These are phyloP conservation scores for Mugil cephalus DNA, from an alignment of 2,113 vertebrate genomes.

Conservation along the genomic window DNA sequence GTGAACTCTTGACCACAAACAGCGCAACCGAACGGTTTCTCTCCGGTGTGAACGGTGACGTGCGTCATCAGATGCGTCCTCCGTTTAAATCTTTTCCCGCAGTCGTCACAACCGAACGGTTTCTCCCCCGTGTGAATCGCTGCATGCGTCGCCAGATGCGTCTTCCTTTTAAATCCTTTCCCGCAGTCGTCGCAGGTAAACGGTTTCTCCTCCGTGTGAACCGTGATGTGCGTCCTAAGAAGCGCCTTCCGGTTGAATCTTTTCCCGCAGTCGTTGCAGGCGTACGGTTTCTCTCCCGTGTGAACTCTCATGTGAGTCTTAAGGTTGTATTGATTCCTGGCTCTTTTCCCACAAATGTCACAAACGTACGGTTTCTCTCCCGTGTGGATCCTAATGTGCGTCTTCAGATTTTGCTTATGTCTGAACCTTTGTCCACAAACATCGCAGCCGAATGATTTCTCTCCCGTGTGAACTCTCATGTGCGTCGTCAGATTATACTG, in stretches of 20 bases:
- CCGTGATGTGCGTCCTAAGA: slow-evolving; percentile 33
- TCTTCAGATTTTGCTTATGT: neutral
- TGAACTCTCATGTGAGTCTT: slow-evolving; percentile 49
- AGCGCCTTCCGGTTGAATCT: slow-evolving; percentile 40
- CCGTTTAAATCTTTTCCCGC: slow-evolving; percentile 34
- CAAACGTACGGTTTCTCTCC: neutral
- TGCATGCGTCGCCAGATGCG: slow-evolving; percentile 36
- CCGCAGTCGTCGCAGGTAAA: slow-evolving; percentile 29
- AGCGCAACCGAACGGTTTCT: slow-evolving; percentile 16
- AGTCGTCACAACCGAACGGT: slow-evolving; percentile 34
- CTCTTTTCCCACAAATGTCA: slow-evolving; percentile 44
- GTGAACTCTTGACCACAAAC: slow-evolving; percentile 44
- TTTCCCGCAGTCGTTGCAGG: slow-evolving; percentile 13
- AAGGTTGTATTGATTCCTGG: slow-evolving; percentile 44
- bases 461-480: slow-evolving; percentile 15
- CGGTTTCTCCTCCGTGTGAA: slow-evolving; percentile 41
- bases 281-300: slow-evolving; percentile 6
- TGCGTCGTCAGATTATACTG: neutral
- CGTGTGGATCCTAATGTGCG: neutral
- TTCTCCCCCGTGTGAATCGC: slow-evolving; percentile 33
- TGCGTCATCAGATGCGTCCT: slow-evolving; percentile 43
- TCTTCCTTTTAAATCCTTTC: slow-evolving; percentile 41
- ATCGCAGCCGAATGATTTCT: slow-evolving; percentile 5
- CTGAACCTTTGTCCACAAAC: neutral
- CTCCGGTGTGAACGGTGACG: slow-evolving; percentile 33